Evolutionary conservation across 2,888 invertebrate genomes (phyloP).

Genomic region (Diaprepes abbreviatus): DNA sequence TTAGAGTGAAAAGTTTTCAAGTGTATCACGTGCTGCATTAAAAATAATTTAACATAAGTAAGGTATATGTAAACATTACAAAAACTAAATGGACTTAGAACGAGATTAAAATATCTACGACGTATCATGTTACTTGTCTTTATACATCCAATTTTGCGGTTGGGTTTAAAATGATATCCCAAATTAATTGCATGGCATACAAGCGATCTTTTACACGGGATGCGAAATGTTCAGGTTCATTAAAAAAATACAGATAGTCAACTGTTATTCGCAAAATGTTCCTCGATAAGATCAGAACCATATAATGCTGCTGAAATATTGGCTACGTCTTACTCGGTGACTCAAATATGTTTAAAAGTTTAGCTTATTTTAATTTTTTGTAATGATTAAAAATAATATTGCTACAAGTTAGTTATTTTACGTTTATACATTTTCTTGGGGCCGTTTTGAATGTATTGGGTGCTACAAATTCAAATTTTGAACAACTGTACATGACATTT

Average conservation of each 20-base stretch:
- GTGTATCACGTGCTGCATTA: too few relatives aligned
- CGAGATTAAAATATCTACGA: background rate
- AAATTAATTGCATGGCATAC: conserved; percentile 10
- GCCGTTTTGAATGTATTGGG: too few relatives aligned
- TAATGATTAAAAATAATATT: too few relatives aligned
- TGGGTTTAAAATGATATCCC: conserved; percentile 1
- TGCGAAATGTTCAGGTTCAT: conserved; percentile 18
- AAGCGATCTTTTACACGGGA: conserved; percentile 10
- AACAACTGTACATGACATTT: too few relatives aligned
- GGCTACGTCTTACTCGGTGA: background rate
- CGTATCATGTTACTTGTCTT: background rate
- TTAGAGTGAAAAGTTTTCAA: too few relatives aligned
- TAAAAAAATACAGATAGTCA: conserved; percentile 1
- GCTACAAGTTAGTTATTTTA: too few relatives aligned
- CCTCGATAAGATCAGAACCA: conserved; percentile 5
- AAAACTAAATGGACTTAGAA: too few relatives aligned
- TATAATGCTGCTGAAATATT: conserved; percentile 3
- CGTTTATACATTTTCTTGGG: too few relatives aligned
- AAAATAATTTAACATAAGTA: too few relatives aligned
- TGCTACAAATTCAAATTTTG: too few relatives aligned
- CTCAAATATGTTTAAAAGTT: background rate
- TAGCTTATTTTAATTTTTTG: background rate
- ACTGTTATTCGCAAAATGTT: conserved; percentile 5
- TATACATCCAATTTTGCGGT: conserved; percentile 1
- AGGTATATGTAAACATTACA: too few relatives aligned